Evolutionary conservation across 2,797 vertebrate species (phyloP).

Genomic region (Anabas testudineus): DNA sequence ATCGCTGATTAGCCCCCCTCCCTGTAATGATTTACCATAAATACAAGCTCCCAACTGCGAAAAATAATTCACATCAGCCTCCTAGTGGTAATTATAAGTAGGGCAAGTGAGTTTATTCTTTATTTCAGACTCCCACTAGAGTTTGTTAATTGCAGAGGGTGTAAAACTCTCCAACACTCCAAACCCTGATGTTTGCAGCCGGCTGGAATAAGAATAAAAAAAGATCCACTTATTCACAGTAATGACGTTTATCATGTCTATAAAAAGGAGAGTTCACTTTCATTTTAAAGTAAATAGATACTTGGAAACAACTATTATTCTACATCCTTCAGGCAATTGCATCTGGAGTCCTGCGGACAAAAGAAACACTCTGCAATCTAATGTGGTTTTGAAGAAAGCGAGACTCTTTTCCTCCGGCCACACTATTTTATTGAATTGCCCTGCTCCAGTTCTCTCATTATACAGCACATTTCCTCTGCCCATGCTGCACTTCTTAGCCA

Average conservation of each 20-base stretch:
- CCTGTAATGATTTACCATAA: slow-evolving; percentile 25
- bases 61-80: slow-evolving; percentile 17
- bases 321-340: slow-evolving; percentile 4
- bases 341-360: background rate
- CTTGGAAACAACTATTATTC: slow-evolving; percentile 3
- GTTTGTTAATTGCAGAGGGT: slow-evolving; percentile 31
- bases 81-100: slow-evolving; percentile 34
- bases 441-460: slow-evolving; percentile 38
- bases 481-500: slow-evolving; percentile 7
- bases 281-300: background rate
- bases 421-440: slow-evolving; percentile 41
- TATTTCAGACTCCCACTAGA: slow-evolving; percentile 25
- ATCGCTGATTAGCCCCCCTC: slow-evolving; percentile 11
- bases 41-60: slow-evolving; percentile 6
- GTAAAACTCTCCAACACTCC: slow-evolving; percentile 16
- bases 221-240: background rate
- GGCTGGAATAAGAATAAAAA: background rate
- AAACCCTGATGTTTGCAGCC: slow-evolving; percentile 10
- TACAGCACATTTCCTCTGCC: slow-evolving; percentile 35
- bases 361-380: slow-evolving; percentile 10
- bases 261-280: background rate
- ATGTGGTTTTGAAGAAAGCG: slow-evolving; percentile 3
- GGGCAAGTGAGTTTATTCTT: slow-evolving; percentile 30
- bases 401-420: slow-evolving; percentile 4
- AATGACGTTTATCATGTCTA: background rate